Base-by-base conservation (phyloP, 2,797 vertebrate genomes). In the Denticeps clupeoides region DNA sequence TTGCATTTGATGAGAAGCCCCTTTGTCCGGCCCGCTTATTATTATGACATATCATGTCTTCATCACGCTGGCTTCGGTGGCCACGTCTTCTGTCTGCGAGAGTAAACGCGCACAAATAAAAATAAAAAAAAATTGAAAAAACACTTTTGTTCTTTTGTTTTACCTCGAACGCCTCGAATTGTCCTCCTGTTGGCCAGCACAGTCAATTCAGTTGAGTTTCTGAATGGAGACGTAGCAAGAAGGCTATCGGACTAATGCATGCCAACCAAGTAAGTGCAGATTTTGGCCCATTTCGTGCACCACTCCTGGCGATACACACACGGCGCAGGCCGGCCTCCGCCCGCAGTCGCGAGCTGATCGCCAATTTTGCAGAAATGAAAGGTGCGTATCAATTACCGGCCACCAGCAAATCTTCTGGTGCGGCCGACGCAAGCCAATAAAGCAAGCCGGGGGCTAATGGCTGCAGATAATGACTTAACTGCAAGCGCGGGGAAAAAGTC, bases 11-110 rank as follows among this genome's bases (percentile, higher is more conserved):
- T 93, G 88, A 80, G 89, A 85, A 74, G 72, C 75, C 85, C 79
- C 86, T 89, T 91, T 90, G 87, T 90, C 86, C 85, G 82, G 74
- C 82, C 77, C 84, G 77, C 84, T 88, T 90, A 90, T 93, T 90
- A 91, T 91, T 87, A 90, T 89, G 87, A 88, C 86, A 87, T 85
- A 82, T 90, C 89, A 87, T 89, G 87, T 90, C 88, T 90, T 91
- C 85, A 92, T 92, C 86, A 80, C 81, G 75, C 81, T 89, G 88
- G 88, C 88, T 88, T 89, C 81, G 81, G 85, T 81, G 75, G 77
- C n/a, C n/a, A n/a, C n/a, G n/a, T n/a, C n/a, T n/a, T n/a, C n/a
- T n/a, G n/a, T n/a, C n/a, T n/a, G n/a, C n/a, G n/a, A n/a, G n/a
- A n/a, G n/a, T n/a, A n/a, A n/a, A n/a, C n/a, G n/a, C n/a, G n/a